Percentiles rank a stretch among this genome's conserved stretches.
Conservation (phyloP, 2,888 invertebrate genomes). For the Drosophila parthenogenetica region DNA sequence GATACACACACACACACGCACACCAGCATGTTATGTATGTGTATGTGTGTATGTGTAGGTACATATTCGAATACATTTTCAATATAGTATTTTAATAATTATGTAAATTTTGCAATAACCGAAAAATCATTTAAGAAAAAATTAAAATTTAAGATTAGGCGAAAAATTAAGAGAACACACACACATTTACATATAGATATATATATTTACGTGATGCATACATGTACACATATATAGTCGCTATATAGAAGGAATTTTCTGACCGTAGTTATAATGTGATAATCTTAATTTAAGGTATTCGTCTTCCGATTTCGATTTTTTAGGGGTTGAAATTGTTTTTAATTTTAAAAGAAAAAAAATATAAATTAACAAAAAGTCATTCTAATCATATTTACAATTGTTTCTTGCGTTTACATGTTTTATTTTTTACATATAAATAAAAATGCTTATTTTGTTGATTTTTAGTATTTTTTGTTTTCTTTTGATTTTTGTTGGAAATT, state of each 20-base stretch:
- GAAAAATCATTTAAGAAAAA: neutral
- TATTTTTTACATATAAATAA: constrained; percentile 27
- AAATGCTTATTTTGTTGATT: constrained; percentile 59
- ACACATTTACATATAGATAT: constrained; percentile 20
- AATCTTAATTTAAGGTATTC: constrained; percentile 24
- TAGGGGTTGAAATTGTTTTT: neutral
- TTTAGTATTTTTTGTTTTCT: constrained; percentile 26
- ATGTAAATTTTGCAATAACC: constrained; percentile 14
- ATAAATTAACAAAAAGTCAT: constrained; percentile 3
- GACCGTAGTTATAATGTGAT: constrained; percentile 30
- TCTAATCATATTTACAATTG: constrained; percentile 29
- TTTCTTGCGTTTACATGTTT: constrained; percentile 7
- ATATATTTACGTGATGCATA: constrained; percentile 1
- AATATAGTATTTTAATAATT: constrained; percentile 2
- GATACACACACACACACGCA: constrained; percentile 39
- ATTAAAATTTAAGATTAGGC: neutral
- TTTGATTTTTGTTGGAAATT: constrained; percentile 50
- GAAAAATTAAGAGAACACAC: constrained; percentile 17
- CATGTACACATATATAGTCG: constrained; percentile 18
- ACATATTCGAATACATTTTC: constrained; percentile 55
- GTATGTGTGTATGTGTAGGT: constrained; percentile 52
- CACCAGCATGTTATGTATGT: constrained; percentile 25
- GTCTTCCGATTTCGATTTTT: constrained; percentile 7
- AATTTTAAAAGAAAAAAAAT: constrained; percentile 3
- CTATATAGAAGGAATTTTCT: constrained; percentile 49